These are phyloP conservation scores for Maccullochella peelii DNA, from an alignment of 2,113 vertebrate species.

Conservation along the genomic window DNA sequence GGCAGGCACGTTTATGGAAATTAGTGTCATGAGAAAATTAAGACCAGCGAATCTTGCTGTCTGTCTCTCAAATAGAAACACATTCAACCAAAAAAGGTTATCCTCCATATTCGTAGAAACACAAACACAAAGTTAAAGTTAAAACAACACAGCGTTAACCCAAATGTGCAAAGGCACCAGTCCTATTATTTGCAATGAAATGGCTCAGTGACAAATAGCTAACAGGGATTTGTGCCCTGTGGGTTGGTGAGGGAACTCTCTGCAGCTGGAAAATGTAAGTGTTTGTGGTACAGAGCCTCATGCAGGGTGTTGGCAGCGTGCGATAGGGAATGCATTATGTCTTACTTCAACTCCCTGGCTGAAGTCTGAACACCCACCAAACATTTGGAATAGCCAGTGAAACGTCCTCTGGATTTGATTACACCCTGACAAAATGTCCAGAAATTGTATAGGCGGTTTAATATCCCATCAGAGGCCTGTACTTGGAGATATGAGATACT, in stretches of 20 bases:
- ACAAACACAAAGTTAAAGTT: not conserved
- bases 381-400: constrained; percentile 39
- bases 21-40: constrained; percentile 48
- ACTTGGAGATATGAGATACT: not conserved
- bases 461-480: constrained; percentile 22
- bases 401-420: constrained; percentile 54
- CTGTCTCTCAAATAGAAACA: constrained; percentile 15
- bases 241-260: constrained; percentile 38
- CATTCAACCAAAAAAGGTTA: not conserved
- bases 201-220: constrained; percentile 17
- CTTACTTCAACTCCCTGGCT: constrained; percentile 39
- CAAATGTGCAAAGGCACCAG: not conserved
- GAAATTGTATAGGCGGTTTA: constrained; percentile 28
- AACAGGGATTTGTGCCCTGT: constrained; percentile 6
- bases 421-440: constrained; percentile 26
- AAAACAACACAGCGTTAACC: not conserved
- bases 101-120: not conserved
- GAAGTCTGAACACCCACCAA: constrained; percentile 18
- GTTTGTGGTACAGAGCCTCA: constrained; percentile 39
- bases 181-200: not conserved
- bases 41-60: not conserved
- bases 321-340: not conserved
- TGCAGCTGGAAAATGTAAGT: constrained; percentile 53
- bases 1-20: constrained; percentile 22
- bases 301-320: constrained; percentile 41